Conservation (phyloP, 2,888 invertebrate genomes). For the Machimus rusticus region DNA sequence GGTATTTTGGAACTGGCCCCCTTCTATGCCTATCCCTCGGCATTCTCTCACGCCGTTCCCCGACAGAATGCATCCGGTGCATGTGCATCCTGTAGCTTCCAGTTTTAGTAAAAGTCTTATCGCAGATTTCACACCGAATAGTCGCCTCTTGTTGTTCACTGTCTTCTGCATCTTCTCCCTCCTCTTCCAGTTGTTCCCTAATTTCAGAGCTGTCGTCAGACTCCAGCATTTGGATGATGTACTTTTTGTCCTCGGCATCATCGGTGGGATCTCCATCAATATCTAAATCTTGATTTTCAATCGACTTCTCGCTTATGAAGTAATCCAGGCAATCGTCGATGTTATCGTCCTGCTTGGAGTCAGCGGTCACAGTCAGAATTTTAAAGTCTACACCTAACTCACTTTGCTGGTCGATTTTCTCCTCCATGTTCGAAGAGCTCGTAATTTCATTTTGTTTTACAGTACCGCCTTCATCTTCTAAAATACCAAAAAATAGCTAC, state of each 20-base stretch:
- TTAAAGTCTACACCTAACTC: neutral
- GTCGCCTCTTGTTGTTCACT: neutral
- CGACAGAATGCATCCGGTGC: conserved; percentile 18
- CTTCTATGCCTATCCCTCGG: conserved; percentile 42
- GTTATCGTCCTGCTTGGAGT: neutral
- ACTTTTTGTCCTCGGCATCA: conserved; percentile 14
- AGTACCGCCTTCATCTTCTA: neutral
- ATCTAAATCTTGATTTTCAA: neutral
- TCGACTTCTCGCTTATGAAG: conserved; percentile 25
- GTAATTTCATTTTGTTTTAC: neutral
- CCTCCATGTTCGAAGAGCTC: neutral
- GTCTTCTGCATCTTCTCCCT: conserved; percentile 5
- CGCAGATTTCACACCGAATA: conserved; percentile 41
- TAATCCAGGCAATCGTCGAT: conserved; percentile 1
- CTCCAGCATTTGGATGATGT: conserved; percentile 28
- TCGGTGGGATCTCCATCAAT: neutral
- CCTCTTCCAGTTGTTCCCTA: neutral
- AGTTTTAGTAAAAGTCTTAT: conserved; percentile 41
- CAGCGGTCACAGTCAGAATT: neutral
- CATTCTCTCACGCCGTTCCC: conserved; percentile 18
- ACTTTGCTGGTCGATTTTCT: neutral
- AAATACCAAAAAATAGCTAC: neutral
- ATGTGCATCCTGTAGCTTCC: conserved; percentile 42
- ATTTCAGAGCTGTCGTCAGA: conserved; percentile 35
- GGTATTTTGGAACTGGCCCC: conserved; percentile 42